Evolutionary conservation across 1,140 invertebrate genomes (phyloP).

Genomic region (Vollenhovia emeryi): DNA sequence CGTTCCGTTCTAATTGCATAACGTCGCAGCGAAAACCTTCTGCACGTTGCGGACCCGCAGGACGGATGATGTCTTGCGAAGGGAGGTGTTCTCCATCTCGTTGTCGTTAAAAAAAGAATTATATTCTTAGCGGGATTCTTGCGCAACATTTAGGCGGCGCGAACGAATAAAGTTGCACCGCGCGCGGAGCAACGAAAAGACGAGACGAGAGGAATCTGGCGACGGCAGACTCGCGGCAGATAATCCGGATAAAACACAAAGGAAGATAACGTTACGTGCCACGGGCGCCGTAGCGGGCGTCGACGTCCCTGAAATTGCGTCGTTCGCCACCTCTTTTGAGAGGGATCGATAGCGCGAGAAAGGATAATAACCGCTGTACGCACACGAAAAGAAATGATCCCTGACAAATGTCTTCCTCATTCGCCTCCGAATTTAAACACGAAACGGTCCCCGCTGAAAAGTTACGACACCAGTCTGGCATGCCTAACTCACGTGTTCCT

Average conservation of each 20-base stretch:
- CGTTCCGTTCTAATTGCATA: slow-evolving; percentile 10
- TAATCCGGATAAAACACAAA: slow-evolving; percentile 15
- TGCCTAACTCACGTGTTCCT: background rate
- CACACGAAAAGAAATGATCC: background rate
- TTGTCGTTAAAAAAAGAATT: background rate
- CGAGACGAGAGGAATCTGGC: background rate
- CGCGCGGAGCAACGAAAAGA: background rate
- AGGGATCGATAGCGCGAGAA: slow-evolving; percentile 61
- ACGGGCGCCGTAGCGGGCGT: slow-evolving; percentile 48
- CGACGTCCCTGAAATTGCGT: slow-evolving; percentile 65
- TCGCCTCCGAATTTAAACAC: background rate
- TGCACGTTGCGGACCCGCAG: background rate
- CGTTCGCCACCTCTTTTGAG: slow-evolving; percentile 57
- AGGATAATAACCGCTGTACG: slow-evolving; percentile 59
- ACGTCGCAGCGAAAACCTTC: slow-evolving; percentile 7
- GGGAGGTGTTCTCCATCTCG: background rate
- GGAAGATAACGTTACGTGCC: background rate
- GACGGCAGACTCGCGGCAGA: background rate
- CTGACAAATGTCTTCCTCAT: slow-evolving; percentile 4
- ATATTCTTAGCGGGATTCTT: slow-evolving; percentile 3
- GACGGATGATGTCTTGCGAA: background rate
- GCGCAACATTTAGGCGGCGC: background rate
- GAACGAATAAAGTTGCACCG: background rate
- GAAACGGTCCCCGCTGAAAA: background rate
- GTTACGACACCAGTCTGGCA: background rate